Base-by-base conservation (phyloP, 2,888 invertebrate species). In the Eupsilia transversa region DNA sequence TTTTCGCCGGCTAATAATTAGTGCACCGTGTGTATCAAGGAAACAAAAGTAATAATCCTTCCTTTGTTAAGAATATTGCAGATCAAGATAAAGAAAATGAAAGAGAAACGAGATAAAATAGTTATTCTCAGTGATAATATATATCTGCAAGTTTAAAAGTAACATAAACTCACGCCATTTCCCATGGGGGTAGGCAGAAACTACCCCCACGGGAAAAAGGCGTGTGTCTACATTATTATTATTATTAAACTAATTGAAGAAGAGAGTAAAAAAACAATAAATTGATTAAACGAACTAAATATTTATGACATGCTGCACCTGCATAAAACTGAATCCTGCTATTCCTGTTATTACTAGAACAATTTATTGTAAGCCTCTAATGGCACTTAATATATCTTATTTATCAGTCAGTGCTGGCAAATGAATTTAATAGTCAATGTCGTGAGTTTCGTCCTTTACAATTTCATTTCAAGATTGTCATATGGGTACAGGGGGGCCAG, bases 1-100 rank as follows among this genome's bases (percentile, higher is more conserved):
- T 73, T 63, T 74, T 65, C 41, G 49, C 54, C n/a, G 33, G 30
- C 35, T 64, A 64, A 61, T 76, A 77, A 75, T 80, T 71, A 64
- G 71, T 41, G 35, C n/a, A 63, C 49, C 30, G n/a, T 33, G 56
- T 61, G 30, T 65, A 72, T 33, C 17, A 20, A 77, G 43, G 38
- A 52, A 82, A 63, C 35, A 43, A 67, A 61, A 38, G 33, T n/a
- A 52, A 38, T 33, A 0, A 43, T 20, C 3, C 27, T 10, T 61
- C 0, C 38, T 79, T 79, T 72, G 33, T 72, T 41, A 3, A n/a
- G 3, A 14, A 14, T 33, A 52, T 41, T 14, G 30, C 7, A 14
- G 14, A 38, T 43, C 4, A 27, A 72, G 20, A 9, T 77, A 41
- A 33, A 23, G 61, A 20, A 35, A 30, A 27, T 27, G 3, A 30